Conservation (phyloP, 2,888 invertebrate genomes). For the Lasius platythorax region DNA sequence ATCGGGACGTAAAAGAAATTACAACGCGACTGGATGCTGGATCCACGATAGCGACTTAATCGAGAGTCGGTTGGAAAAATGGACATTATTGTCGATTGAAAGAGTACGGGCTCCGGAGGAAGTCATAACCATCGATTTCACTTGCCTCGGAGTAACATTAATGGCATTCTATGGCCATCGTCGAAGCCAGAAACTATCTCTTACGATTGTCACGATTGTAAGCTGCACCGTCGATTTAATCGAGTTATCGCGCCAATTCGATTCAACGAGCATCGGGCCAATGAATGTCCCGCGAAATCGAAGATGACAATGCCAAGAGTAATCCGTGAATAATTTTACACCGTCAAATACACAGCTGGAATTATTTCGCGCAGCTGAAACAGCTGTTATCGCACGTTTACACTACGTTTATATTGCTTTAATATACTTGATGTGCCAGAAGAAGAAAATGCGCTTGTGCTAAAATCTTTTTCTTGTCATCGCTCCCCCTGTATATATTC, state of each 20-base stretch:
- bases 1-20: conserved; percentile 42
- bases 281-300: neutral
- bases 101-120: conserved; percentile 44
- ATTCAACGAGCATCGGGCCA: neutral
- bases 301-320: neutral
- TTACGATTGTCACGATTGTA: neutral
- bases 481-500: conserved; percentile 9
- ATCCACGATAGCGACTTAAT: conserved; percentile 64
- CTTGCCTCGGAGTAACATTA: conserved; percentile 50
- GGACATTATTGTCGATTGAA: conserved; percentile 53
- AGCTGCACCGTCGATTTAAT: conserved; percentile 10
- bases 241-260: neutral
- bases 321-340: neutral
- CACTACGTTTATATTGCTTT: neutral
- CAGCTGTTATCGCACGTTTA: conserved; percentile 5
- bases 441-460: conserved; percentile 15
- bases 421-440: conserved; percentile 22
- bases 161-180: conserved; percentile 32
- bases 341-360: neutral
- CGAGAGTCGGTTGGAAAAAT: conserved; percentile 60
- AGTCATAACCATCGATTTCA: conserved; percentile 67
- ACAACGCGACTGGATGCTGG: conserved; percentile 30
- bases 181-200: conserved; percentile 10
- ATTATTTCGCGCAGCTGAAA: neutral
- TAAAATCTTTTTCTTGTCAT: conserved; percentile 35